phyloP scores from a whole-genome alignment of 1,140 invertebrate genomes.

The Mesaphorura yosii region DNA sequence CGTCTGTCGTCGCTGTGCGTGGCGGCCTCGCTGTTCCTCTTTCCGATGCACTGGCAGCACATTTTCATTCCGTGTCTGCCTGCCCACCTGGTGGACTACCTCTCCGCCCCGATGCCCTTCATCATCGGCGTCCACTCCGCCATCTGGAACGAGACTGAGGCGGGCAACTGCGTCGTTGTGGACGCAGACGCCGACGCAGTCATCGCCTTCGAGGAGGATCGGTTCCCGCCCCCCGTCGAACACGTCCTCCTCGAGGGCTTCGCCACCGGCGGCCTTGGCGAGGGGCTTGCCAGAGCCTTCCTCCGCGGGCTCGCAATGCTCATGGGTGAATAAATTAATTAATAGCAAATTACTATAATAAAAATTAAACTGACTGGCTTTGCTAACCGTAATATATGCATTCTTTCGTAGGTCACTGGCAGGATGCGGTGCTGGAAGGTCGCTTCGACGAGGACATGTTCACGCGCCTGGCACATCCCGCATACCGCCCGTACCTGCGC shows the following conservation, averaged over 20 bases:
- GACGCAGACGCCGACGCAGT: constrained; percentile 80
- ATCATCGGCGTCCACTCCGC: constrained; percentile 78
- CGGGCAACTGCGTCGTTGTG: constrained; percentile 77
- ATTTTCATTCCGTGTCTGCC: constrained; percentile 92
- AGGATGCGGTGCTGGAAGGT: constrained; percentile 61
- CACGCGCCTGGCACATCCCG: constrained; percentile 24
- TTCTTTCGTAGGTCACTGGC: no score
- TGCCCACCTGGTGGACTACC: constrained; percentile 72
- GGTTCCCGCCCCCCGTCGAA: constrained; percentile 58
- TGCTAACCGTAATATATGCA: no score
- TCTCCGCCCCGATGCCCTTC: constrained; percentile 88
- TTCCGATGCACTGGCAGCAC: constrained; percentile 97
- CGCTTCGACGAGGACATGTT: constrained; percentile 19
- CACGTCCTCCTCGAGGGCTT: constrained; percentile 48
- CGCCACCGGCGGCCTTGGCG: constrained; percentile 48
- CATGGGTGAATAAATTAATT: no score
- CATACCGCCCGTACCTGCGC: constrained; percentile 21
- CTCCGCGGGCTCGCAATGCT: constrained; percentile 75
- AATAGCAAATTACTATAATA: no score
- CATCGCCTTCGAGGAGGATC: constrained; percentile 65
- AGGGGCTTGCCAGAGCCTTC: constrained; percentile 82
- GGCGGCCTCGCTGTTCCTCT: constrained; percentile 81
- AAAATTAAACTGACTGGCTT: no score
- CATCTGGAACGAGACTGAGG: constrained; percentile 67
- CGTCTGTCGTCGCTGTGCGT: constrained; percentile 84